Conservation (phyloP, 2,888 invertebrate genomes). For the Asteroscopus sphinx region DNA sequence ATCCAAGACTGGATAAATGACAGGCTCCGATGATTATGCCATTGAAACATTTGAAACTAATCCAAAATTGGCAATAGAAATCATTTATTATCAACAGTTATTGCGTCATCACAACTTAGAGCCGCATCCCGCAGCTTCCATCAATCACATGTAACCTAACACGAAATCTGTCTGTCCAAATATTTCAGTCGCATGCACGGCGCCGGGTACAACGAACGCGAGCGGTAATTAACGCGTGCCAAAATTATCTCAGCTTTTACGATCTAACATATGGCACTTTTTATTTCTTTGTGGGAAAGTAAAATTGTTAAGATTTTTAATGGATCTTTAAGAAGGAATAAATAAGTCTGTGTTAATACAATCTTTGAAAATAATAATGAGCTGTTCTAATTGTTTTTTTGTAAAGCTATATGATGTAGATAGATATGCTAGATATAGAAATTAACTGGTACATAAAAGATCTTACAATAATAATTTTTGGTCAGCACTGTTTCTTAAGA, state of each 20-base stretch:
- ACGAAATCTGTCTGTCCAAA: conserved; percentile 27
- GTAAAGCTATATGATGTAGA: too few species aligned
- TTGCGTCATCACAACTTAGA: conserved; percentile 18
- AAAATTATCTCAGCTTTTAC: conserved; percentile 39
- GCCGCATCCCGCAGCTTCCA: conserved; percentile 5
- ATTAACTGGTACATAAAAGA: too few species aligned
- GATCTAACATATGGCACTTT: conserved; percentile 18
- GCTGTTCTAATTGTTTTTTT: too few species aligned
- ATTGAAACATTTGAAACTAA: too few species aligned
- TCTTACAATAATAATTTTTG: too few species aligned
- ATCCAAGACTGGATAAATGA: too few species aligned
- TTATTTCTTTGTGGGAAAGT: conserved; percentile 6
- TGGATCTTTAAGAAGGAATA: neutral
- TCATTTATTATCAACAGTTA: too few species aligned
- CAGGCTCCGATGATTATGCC: too few species aligned
- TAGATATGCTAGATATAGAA: too few species aligned
- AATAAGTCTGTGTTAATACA: neutral
- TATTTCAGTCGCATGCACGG: conserved; percentile 34
- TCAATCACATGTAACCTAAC: conserved; percentile 36
- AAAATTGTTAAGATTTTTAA: neutral
- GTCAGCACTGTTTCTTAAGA: too few species aligned
- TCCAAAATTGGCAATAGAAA: too few species aligned
- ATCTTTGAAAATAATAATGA: too few species aligned
- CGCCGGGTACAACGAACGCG: conserved; percentile 20
- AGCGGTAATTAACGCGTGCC: conserved; percentile 33